Base-by-base conservation (phyloP, 2,888 invertebrate genomes). In the Erpobdella octoculata region DNA sequence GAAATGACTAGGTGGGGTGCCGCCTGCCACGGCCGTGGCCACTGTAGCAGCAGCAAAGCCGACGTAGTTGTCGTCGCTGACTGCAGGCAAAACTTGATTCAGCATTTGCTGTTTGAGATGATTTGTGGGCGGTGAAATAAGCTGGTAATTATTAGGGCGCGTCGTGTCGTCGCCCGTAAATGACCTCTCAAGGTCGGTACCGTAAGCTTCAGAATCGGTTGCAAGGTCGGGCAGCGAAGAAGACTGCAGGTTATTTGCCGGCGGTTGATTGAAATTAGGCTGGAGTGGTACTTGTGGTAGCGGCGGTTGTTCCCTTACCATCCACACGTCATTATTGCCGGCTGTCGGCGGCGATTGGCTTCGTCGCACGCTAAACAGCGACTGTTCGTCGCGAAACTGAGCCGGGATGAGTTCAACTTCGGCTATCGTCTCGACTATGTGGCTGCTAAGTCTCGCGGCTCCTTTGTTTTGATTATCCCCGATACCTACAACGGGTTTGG, bases 51-150 rank as follows among this genome's bases (percentile, higher is more conserved):
- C 25, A 33, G 53, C 33, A n/a, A 28, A 69, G 18, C 53, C 67
- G 6, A 67, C 46, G 48, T 67, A 67, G 67, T 67, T 67, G 46
- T 67, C 46, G 41, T 67, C 67, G 3, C 9, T 41, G 41, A 12
- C 18, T 12, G 41, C 41, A n/a, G 6, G 21, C 33, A 28, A 48
- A 36, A 58, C 36, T 69, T 69, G 58, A 4, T 18, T n/a, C 18
- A 8, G 8, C 15, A 37, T 36, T 28, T 69, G 69, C 21, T 48
- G 58, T 48, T 67, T 38, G 37, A 38, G 67, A 31, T 62, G 35
- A 1, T 31, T n/a, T 2, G 31, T 62, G 2, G n/a, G 35, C 8
- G 62, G 31, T 28, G 31, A 62, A 9, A 62, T 62, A n/a, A 31
- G n/a, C 25, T 31, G n/a, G 31, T 62, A 62, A 15, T n/a, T n/a